phyloP scores from a whole-genome alignment of 53 echinoderm and acorn worm species.

The Astropecten irregularis region DNA sequence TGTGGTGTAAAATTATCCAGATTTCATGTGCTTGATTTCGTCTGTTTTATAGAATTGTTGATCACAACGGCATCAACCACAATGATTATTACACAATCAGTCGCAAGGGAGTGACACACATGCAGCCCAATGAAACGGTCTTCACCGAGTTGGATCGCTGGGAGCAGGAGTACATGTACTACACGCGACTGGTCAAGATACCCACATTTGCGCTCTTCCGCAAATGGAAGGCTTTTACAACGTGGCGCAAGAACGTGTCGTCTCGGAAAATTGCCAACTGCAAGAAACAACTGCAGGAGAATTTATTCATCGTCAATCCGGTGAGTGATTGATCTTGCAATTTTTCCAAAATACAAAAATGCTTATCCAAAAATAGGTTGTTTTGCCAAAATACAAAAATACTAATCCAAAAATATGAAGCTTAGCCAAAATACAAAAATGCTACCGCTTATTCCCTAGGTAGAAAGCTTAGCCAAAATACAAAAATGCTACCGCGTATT shows the following conservation, averaged over 20 bases:
- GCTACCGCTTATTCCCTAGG: no score
- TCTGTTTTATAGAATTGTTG: slow-evolving; percentile 95
- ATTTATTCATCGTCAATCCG: slow-evolving; percentile 96
- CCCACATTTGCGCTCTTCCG: slow-evolving; percentile 92
- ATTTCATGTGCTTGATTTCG: no score
- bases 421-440: no score
- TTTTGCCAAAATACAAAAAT: not conserved
- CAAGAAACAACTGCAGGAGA: slow-evolving; percentile 96
- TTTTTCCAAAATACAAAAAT: no score
- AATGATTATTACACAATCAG: slow-evolving; percentile 98
- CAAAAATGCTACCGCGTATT: no score
- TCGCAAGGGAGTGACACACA: slow-evolving; percentile 84
- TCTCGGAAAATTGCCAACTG: slow-evolving; percentile 86
- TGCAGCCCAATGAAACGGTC: slow-evolving; percentile 88
- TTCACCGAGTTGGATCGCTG: slow-evolving; percentile 97
- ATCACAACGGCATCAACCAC: slow-evolving; percentile 89
- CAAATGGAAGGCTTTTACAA: slow-evolving; percentile 98
- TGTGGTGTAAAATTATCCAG: no score
- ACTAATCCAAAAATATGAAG: not conserved
- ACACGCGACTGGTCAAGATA: slow-evolving; percentile 83
- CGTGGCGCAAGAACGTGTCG: slow-evolving; percentile 92
- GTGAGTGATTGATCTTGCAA: slow-evolving; percentile 61
- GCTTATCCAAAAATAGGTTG: no score
- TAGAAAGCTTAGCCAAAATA: no score
- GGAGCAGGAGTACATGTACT: slow-evolving; percentile 97